These are phyloP conservation scores for Pectinophora gossypiella DNA, from an alignment of 1,140 invertebrate genomes.

Conservation along the genomic window DNA sequence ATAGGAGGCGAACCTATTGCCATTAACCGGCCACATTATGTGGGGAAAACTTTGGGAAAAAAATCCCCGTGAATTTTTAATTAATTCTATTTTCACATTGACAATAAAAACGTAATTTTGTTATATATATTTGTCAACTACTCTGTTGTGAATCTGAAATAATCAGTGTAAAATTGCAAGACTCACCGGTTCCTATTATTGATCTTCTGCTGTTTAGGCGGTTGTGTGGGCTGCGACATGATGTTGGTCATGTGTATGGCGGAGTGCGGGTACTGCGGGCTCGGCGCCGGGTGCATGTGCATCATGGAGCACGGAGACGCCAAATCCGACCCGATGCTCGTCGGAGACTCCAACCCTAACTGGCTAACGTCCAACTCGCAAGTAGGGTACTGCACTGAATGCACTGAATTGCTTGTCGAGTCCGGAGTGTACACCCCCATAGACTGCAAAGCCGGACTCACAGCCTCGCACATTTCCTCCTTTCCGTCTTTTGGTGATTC, in stretches of 20 bases:
- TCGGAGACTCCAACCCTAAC: slow-evolving; percentile 89
- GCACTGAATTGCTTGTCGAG: slow-evolving; percentile 89
- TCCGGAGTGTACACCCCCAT: slow-evolving; percentile 91
- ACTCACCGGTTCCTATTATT: slow-evolving; percentile 76
- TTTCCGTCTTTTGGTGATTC: slow-evolving; percentile 63
- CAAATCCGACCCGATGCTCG: slow-evolving; percentile 90
- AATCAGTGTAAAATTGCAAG: too few relatives aligned
- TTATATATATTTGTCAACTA: too few relatives aligned
- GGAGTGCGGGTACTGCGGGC: slow-evolving; percentile 78
- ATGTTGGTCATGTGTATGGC: slow-evolving; percentile 74
- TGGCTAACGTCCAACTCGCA: slow-evolving; percentile 90
- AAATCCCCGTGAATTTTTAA: too few relatives aligned
- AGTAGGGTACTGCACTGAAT: slow-evolving; percentile 86
- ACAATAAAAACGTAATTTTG: too few relatives aligned
- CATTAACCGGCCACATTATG: too few relatives aligned
- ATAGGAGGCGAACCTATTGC: too few relatives aligned
- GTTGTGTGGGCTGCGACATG: slow-evolving; percentile 71
- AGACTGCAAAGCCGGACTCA: slow-evolving; percentile 80
- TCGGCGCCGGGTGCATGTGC: slow-evolving; percentile 78
- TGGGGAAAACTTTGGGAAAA: too few relatives aligned
- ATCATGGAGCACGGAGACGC: slow-evolving; percentile 83
- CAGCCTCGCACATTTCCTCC: slow-evolving; percentile 74
- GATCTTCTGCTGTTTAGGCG: slow-evolving; percentile 72
- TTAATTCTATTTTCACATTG: too few relatives aligned
- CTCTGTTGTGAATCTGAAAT: too few relatives aligned